A percentile compares a stretch with the other conserved stretches of the same genome.
These are phyloP conservation scores for Lepidocyrtinus sp. DNA, from an alignment of 2,888 invertebrate species.

Conservation along the genomic window DNA sequence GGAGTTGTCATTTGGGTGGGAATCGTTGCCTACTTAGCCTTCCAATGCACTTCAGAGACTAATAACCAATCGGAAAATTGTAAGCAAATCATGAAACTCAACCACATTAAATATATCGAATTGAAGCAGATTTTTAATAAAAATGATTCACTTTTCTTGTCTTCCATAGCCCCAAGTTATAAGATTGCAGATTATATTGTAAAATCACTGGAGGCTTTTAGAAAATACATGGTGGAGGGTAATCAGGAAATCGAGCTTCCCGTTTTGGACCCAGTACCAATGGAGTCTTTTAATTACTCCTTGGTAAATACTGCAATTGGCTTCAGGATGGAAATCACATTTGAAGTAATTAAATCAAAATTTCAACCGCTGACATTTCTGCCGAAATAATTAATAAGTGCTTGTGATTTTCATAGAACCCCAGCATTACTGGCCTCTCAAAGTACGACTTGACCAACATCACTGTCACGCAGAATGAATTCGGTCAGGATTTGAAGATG, in stretches of 20 bases:
- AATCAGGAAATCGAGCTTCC: constrained; percentile 56
- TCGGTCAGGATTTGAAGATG: constrained; percentile 22
- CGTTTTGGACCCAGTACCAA: constrained; percentile 53
- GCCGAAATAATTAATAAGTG: background rate
- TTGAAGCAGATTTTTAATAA: background rate
- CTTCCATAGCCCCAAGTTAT: background rate
- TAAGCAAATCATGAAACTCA: background rate
- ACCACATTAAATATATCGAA: background rate
- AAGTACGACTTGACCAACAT: constrained; percentile 49
- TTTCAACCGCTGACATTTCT: background rate
- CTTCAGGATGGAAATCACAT: constrained; percentile 58
- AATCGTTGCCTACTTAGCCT: background rate
- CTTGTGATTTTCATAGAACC: constrained; percentile 1
- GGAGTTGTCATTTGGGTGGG: too few relatives aligned
- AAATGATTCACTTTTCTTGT: background rate
- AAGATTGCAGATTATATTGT: constrained; percentile 53
- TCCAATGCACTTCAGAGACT: background rate
- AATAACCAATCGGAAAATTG: background rate
- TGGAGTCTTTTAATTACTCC: constrained; percentile 57
- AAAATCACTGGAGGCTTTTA: constrained; percentile 56
- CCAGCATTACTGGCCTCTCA: constrained; percentile 49
- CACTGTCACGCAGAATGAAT: constrained; percentile 17
- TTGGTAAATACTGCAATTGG: constrained; percentile 55
- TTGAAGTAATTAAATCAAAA: constrained; percentile 34
- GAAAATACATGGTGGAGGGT: constrained; percentile 57